Evolutionary conservation across 53 echinoderm and acorn worm species (phyloP).

Genomic region (Hippasteria phrygiana): DNA sequence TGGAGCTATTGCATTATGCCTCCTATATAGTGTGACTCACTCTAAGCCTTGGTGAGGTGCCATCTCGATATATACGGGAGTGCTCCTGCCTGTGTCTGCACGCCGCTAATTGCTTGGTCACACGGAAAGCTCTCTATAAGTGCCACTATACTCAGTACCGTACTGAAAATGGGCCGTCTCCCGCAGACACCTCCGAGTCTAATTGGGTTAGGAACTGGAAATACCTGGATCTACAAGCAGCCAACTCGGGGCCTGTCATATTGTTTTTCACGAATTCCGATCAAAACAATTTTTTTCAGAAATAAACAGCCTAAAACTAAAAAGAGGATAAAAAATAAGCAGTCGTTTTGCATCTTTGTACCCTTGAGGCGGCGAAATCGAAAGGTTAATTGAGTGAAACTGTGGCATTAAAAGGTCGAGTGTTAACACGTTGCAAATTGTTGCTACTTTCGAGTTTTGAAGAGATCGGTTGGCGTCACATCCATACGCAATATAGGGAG

Average conservation of each 20-base stretch:
- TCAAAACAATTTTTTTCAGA: not conserved
- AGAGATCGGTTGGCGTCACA: not conserved
- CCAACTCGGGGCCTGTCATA: no score
- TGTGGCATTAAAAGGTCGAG: conserved; percentile 1
- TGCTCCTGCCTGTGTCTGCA: not conserved
- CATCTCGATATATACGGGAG: not conserved
- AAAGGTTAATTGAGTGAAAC: conserved; percentile 38
- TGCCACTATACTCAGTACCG: not conserved
- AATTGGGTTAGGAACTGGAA: conserved; percentile 36
- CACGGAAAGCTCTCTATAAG: not conserved
- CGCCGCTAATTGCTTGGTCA: conserved; percentile 19
- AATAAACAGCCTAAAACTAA: not conserved
- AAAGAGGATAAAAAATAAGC: not conserved
- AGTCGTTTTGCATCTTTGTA: conserved; percentile 25
- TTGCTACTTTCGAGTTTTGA: not conserved
- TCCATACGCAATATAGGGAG: not conserved
- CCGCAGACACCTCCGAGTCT: not conserved
- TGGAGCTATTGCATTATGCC: not conserved
- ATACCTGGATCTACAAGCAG: not conserved
- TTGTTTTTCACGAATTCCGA: no score
- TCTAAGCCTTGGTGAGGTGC: conserved; percentile 27
- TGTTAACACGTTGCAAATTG: conserved; percentile 23
- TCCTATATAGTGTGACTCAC: not conserved
- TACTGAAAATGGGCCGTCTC: not conserved
- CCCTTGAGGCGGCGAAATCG: not conserved